These are phyloP conservation scores for Tiphia femorata DNA, from an alignment of 2,888 invertebrate genomes.

Conservation along the genomic window DNA sequence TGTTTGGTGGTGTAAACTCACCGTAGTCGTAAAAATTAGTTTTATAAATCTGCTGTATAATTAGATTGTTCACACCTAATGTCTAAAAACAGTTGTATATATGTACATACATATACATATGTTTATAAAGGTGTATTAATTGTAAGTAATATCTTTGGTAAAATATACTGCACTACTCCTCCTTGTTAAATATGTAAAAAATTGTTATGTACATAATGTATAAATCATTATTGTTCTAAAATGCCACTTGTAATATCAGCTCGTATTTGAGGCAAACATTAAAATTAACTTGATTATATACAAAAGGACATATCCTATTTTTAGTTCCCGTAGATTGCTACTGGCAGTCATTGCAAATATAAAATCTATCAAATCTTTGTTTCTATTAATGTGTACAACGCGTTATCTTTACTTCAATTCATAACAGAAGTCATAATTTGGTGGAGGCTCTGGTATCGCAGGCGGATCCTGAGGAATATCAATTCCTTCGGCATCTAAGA, in stretches of 20 bases:
- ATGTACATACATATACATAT: background rate
- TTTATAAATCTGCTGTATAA: no score
- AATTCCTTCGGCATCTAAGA: slow-evolving; percentile 95
- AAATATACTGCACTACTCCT: slow-evolving; percentile 22
- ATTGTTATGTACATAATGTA: background rate
- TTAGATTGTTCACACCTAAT: slow-evolving; percentile 16
- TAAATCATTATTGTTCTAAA: slow-evolving; percentile 8
- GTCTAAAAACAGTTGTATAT: slow-evolving; percentile 15
- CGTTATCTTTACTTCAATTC: slow-evolving; percentile 73
- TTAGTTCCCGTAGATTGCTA: background rate
- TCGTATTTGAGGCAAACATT: slow-evolving; percentile 11
- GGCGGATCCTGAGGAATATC: slow-evolving; percentile 95
- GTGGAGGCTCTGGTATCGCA: slow-evolving; percentile 90
- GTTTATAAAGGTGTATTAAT: slow-evolving; percentile 30
- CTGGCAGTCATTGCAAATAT: background rate
- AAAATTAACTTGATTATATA: slow-evolving; percentile 15
- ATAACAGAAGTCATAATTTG: slow-evolving; percentile 91
- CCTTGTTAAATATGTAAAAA: slow-evolving; percentile 25
- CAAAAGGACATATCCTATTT: slow-evolving; percentile 18
- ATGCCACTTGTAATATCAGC: slow-evolving; percentile 2
- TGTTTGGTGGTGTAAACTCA: slow-evolving; percentile 39
- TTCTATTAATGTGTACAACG: no score
- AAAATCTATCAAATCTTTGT: no score
- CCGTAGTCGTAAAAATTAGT: slow-evolving; percentile 12
- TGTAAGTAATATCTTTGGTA: slow-evolving; percentile 47